Percentiles rank a stretch among this genome's conserved stretches.
These are phyloP conservation scores for Hippocampus abdominalis DNA, from an alignment of 2,113 vertebrate genomes.

Conservation along the genomic window DNA sequence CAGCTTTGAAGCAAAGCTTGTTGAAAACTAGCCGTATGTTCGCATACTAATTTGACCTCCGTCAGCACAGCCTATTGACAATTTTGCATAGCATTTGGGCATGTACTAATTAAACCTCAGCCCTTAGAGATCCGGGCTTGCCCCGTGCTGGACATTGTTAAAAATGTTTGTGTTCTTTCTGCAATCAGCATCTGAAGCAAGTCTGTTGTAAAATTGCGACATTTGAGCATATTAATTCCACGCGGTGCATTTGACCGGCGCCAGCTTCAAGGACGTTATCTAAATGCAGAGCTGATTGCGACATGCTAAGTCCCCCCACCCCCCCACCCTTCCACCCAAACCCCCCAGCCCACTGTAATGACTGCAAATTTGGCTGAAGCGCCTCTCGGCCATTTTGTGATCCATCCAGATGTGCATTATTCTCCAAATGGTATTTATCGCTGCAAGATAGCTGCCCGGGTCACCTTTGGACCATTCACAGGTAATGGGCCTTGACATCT, in stretches of 20 bases:
- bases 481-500: slow-evolving; percentile 67
- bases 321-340: background rate
- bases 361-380: slow-evolving; percentile 36
- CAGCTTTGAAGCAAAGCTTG: background rate
- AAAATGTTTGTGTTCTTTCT: no score
- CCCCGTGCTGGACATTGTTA: no score
- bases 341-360: slow-evolving; percentile 9
- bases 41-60: background rate
- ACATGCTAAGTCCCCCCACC: slow-evolving; percentile 1
- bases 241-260: slow-evolving; percentile 34
- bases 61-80: background rate
- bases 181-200: background rate
- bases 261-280: slow-evolving; percentile 49
- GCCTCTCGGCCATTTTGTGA: slow-evolving; percentile 23
- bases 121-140: no score
- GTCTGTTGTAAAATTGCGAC: background rate
- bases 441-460: slow-evolving; percentile 40
- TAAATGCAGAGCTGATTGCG: slow-evolving; percentile 42
- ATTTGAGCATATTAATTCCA: slow-evolving; percentile 20
- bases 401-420: slow-evolving; percentile 58
- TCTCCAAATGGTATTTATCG: slow-evolving; percentile 51
- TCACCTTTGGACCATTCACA: slow-evolving; percentile 58
- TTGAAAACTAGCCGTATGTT: background rate
- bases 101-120: no score
- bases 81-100: background rate